These are phyloP conservation scores for Ophioninae sp. DNA, from an alignment of 2,888 invertebrate genomes.

Conservation along the genomic window DNA sequence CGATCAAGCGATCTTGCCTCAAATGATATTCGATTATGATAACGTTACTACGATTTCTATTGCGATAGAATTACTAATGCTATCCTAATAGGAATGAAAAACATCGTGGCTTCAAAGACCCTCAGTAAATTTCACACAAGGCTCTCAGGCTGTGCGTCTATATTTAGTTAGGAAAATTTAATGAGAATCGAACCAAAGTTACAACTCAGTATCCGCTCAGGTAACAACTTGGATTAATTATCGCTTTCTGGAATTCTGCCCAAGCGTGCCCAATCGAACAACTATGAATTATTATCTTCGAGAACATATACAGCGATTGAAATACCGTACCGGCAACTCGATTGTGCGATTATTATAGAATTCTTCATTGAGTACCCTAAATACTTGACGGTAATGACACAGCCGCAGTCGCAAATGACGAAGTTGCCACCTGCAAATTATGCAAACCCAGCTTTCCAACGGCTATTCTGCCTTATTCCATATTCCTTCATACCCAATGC, in stretches of 20 bases:
- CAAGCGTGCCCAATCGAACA: background rate
- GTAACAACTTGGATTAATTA: background rate
- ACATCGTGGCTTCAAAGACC: background rate
- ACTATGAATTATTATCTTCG: background rate
- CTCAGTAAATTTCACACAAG: background rate
- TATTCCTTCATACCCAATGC: background rate
- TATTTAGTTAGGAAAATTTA: background rate
- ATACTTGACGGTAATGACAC: background rate
- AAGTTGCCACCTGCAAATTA: background rate
- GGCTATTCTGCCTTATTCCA: background rate
- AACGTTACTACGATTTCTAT: too few relatives aligned
- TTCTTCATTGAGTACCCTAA: background rate
- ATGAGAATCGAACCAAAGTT: background rate
- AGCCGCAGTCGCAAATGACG: background rate
- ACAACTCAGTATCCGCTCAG: background rate
- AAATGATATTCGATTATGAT: too few relatives aligned
- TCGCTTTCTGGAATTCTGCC: background rate
- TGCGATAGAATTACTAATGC: too few relatives aligned
- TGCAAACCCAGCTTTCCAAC: background rate
- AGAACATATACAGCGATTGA: background rate
- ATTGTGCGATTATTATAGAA: background rate
- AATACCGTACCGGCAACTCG: background rate
- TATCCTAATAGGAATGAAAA: too few relatives aligned
- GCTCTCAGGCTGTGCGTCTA: background rate
- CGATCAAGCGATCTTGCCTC: too few relatives aligned